Evolutionary conservation across 2,888 invertebrate species (phyloP).

Genomic region (Cremastinae sp.): DNA sequence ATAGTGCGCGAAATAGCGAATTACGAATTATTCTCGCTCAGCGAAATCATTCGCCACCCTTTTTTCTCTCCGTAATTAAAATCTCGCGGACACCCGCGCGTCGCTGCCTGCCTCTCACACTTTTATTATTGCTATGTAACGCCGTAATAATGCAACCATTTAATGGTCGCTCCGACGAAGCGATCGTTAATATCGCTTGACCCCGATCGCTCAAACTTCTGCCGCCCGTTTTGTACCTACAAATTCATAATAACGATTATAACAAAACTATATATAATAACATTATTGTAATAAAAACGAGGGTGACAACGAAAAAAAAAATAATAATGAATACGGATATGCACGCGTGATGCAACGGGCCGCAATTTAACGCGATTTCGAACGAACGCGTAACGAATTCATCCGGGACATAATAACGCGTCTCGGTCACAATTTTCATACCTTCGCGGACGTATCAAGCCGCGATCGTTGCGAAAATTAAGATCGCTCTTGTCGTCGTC

Average conservation of each 20-base stretch:
- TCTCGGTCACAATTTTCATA: constrained; percentile 28
- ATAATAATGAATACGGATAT: too few relatives aligned
- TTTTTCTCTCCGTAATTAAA: constrained; percentile 30
- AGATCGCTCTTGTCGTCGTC: too few relatives aligned
- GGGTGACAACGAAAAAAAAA: too few relatives aligned
- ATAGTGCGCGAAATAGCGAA: constrained; percentile 37
- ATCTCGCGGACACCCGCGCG: constrained; percentile 44
- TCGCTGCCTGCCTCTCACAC: constrained; percentile 27
- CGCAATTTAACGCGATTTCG: constrained; percentile 57
- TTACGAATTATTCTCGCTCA: constrained; percentile 51
- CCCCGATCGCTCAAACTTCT: constrained; percentile 51
- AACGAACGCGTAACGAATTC: constrained; percentile 55
- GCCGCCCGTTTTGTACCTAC: too few relatives aligned
- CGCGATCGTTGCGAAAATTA: too few relatives aligned
- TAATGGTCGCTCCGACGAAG: constrained; percentile 49
- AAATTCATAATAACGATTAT: constrained; percentile 30
- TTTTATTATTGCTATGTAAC: constrained; percentile 49
- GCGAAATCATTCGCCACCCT: constrained; percentile 37
- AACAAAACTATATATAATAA: constrained; percentile 10
- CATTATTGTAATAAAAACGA: constrained; percentile 4
- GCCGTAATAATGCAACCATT: constrained; percentile 58
- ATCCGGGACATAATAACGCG: constrained; percentile 46
- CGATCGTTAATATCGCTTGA: constrained; percentile 58
- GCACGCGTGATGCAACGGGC: constrained; percentile 39
- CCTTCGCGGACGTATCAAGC: constrained; percentile 15